A percentile compares a stretch with the other conserved stretches of the same genome.
These are phyloP conservation scores for Prosopocoilus inquinatus DNA, from an alignment of 2,888 invertebrate genomes.

Conservation along the genomic window DNA sequence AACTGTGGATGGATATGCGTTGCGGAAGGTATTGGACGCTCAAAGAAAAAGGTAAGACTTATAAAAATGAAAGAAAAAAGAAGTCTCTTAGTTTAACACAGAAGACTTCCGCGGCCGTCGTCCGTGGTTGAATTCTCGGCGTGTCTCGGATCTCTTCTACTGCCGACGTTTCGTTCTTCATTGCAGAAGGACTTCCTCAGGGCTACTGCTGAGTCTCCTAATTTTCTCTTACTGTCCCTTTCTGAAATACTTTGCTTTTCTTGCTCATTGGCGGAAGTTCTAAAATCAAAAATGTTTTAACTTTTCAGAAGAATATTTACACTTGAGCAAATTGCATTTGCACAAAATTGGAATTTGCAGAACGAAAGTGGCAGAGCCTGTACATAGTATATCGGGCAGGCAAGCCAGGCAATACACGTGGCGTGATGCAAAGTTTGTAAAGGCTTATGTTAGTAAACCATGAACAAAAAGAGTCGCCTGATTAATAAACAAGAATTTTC, in stretches of 20 bases:
- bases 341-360: slow-evolving; percentile 34
- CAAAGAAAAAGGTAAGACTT: slow-evolving; percentile 30
- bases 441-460: slow-evolving; percentile 24
- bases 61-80: not conserved
- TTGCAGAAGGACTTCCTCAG: too few relatives aligned
- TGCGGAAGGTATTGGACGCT: slow-evolving; percentile 37
- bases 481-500: not conserved
- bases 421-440: slow-evolving; percentile 31
- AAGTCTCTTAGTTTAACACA: not conserved
- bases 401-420: slow-evolving; percentile 33
- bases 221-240: not conserved
- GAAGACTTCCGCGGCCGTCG: too few relatives aligned
- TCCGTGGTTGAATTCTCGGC: too few relatives aligned
- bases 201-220: too few relatives aligned
- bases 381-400: slow-evolving; percentile 24
- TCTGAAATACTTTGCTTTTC: not conserved
- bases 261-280: not conserved
- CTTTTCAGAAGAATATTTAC: not conserved
- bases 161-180: too few relatives aligned
- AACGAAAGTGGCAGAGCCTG: slow-evolving; percentile 14
- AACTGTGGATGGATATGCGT: slow-evolving; percentile 45
- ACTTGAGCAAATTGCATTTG: slow-evolving; percentile 26
- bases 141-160: too few relatives aligned
- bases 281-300: not conserved
- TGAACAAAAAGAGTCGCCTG: not conserved